Base-by-base conservation (phyloP, 2,888 invertebrate species). In the Eristalinus aeneus region DNA sequence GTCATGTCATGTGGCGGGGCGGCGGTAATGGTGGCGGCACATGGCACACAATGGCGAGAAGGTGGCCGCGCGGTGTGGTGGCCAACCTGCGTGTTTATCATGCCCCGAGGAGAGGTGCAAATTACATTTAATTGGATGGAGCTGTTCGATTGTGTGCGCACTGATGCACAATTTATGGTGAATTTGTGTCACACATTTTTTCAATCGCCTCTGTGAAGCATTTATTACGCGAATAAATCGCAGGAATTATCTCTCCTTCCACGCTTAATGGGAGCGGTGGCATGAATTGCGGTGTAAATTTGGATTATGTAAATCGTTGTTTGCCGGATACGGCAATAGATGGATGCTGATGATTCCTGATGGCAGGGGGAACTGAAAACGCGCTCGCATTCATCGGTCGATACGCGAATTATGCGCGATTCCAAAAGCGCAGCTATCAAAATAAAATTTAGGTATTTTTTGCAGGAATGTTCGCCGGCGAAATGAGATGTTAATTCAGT, bases 51-150 rank as follows among this genome's bases (percentile, higher is more conserved):
- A n/a, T 2, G 27, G 2, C 27, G 27, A 3, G 27, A 5, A 5
- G 27, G 27, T 27, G 27, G 27, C 2, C 5, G 2, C 10, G 23
- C 16, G 6, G 27, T 11, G 20, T 11, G n/a, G 4, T 4, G 23
- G 60, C 8, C 20, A 34, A 16, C 1, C 60, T 32, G 46, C 22
- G 64, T 22, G 46, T 46, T 46, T 16, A 16, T 46, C 46, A 8
- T 16, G 8, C 8, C 63, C 58, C 20, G 22, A 36, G 9, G 61
- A 2, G 2, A 31, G 12, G 32, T 61, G 61, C 60, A 46, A 77
- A 72, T 77, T 77, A 56, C 46, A 64, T 73, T 73, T 77, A 78
- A 78, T 82, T 73, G 82, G 64, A 46, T 32, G 46, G 61, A 60
- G 31, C 12, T 53, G 67, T 12, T 53, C 32, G 22, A 22, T 36